These are phyloP conservation scores for Gouania willdenowi DNA, from an alignment of 2,797 vertebrate genomes.

Conservation along the genomic window DNA sequence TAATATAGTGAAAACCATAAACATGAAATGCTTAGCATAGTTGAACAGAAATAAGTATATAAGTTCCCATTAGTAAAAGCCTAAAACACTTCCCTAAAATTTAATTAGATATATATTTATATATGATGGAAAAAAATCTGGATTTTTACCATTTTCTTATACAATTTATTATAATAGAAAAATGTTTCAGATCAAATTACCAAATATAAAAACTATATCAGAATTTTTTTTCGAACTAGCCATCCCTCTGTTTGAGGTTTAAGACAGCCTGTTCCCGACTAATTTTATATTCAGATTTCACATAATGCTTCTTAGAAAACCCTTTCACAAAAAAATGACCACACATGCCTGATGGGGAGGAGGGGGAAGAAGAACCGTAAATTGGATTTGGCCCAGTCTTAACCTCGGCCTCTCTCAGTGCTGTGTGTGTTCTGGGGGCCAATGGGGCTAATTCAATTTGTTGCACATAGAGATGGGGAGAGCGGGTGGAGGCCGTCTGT, in stretches of 20 bases:
- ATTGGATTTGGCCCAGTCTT: conserved; percentile 76
- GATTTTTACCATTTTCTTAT: no score
- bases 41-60: no score
- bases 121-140: no score
- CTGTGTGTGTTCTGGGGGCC: conserved; percentile 72
- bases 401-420: conserved; percentile 69
- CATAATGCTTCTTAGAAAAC: conserved; percentile 35
- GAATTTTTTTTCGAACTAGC: no score
- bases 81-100: no score
- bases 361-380: conserved; percentile 39
- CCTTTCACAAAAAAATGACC: conserved; percentile 45
- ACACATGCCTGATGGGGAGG: conserved; percentile 27
- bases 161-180: no score
- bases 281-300: conserved; percentile 43
- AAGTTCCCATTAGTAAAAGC: no score
- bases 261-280: conserved; percentile 17
- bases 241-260: background rate
- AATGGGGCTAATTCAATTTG: conserved; percentile 81
- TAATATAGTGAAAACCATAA: no score
- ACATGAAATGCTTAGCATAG: no score
- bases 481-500: conserved; percentile 67
- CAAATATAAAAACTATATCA: no score
- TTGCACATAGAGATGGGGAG: conserved; percentile 59
- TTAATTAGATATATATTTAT: no score
- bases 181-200: no score